Base-by-base conservation (phyloP, 1,140 invertebrate genomes). In the Metopolophium dirhodum region DNA sequence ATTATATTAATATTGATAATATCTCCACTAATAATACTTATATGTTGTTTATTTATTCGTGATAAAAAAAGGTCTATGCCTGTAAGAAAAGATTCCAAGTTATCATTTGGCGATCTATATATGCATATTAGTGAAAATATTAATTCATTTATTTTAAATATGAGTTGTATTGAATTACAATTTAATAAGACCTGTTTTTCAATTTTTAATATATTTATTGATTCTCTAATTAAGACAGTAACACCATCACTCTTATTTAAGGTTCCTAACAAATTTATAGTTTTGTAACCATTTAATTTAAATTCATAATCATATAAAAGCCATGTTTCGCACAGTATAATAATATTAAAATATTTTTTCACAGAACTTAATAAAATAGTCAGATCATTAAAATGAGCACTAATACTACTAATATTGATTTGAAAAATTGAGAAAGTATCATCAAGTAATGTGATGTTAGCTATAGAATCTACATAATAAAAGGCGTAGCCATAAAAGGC, bases 281-380 rank as follows among this genome's bases (percentile, higher is more conserved):
- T 45, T 85, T 26, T 85, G 6, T 89, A 89, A 26, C 87, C 87
- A 89, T 89, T 89, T 89, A 89, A 26, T 57, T 54, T 89, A 54
- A 57, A 89, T 89, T 89, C 87, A 57, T 41, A 54, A 35, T 89
- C 87, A 89, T 89, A 35, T 20, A 57, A 26, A 54, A 89, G 87
- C 87, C 51, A 89, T 20, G 87, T 54, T 89, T 89, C 47, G 14
- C 86, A 49, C 9, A 88, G 30, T 7, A 88, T 37, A 88, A 88
- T 88, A 88, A 88, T 49, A 88, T 45, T 51, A 49, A 51, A 88
- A 51, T 49, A n/a, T 51, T 88, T 49, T 37, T 88, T 49, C 30
- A 88, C 30, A 57, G 47, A 54, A 30, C 87, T 7, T 37, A 89
- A 57, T 89, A 89, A 89, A 18, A 37, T 37, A 37, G n/a, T 7